Evolutionary conservation across 2,888 invertebrate species (phyloP).

Genomic region (Apamea crenata): DNA sequence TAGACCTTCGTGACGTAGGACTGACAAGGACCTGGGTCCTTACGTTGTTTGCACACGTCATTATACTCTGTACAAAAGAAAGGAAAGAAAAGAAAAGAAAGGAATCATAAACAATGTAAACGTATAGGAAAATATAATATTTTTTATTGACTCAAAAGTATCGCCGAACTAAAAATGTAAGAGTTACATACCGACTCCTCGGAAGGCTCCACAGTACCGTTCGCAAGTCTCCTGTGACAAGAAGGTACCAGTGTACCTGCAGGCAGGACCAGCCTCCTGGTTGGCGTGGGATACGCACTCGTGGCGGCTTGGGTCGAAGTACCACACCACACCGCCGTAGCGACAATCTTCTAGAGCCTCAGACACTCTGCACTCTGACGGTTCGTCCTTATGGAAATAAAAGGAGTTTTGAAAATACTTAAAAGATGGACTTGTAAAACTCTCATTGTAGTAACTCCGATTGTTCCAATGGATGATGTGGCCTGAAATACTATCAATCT

Average conservation of each 20-base stretch:
- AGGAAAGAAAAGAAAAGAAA: too few relatives aligned
- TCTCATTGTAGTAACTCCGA: conserved; percentile 6
- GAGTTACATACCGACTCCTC: conserved; percentile 79
- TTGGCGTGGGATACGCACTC: conserved; percentile 76
- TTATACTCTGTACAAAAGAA: not conserved
- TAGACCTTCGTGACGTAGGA: conserved; percentile 92
- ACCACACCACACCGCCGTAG: conserved; percentile 77
- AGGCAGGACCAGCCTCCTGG: conserved; percentile 86
- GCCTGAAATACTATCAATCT: not conserved
- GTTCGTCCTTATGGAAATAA: conserved; percentile 57
- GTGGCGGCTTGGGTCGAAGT: conserved; percentile 84
- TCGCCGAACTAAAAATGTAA: not conserved
- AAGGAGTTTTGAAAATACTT: conserved; percentile 6
- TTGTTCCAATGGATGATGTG: not conserved
- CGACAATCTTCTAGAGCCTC: conserved; percentile 74
- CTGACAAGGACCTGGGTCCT: conserved; percentile 93
- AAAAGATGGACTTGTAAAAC: not conserved
- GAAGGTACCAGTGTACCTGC: conserved; percentile 94
- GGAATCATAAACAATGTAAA: not conserved
- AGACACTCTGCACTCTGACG: conserved; percentile 72
- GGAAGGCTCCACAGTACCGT: conserved; percentile 93
- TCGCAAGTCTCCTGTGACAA: conserved; percentile 94
- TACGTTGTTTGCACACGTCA: conserved; percentile 92
- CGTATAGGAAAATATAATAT: not conserved
- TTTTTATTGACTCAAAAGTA: not conserved